A percentile compares a stretch with the other conserved stretches of the same genome.
phyloP scores from a whole-genome alignment of 2,113 vertebrate species.

The Lamprotornis superbus region DNA sequence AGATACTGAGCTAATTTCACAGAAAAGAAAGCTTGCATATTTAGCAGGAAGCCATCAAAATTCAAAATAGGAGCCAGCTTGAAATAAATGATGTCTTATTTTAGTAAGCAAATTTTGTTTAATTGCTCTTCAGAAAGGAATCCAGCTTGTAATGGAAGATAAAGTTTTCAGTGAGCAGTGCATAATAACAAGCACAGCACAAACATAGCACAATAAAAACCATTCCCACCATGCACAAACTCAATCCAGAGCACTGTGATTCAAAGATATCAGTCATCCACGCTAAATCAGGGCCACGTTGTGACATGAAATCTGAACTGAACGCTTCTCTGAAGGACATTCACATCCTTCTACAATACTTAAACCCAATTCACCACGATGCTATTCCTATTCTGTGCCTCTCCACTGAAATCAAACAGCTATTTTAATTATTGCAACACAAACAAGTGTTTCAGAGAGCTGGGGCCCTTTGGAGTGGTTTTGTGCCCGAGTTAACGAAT shows the following conservation, averaged over 20 bases:
- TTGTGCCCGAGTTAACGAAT: not conserved
- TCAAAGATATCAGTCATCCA: not conserved
- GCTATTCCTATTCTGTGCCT: not conserved
- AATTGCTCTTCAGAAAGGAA: conserved; percentile 47
- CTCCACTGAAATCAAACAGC: not conserved
- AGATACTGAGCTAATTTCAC: conserved; percentile 22
- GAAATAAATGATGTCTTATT: conserved; percentile 52
- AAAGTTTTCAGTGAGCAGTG: conserved; percentile 34
- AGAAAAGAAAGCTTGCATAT: conserved; percentile 43
- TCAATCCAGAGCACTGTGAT: not conserved
- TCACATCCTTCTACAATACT: not conserved
- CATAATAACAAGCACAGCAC: not conserved
- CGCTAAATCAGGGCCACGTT: not conserved
- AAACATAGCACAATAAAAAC: not conserved
- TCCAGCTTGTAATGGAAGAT: conserved; percentile 36
- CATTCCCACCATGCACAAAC: not conserved
- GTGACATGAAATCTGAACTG: not conserved
- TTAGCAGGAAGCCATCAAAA: conserved; percentile 49
- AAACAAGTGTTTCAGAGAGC: not conserved
- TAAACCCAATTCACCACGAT: not conserved
- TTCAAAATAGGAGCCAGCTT: conserved; percentile 47
- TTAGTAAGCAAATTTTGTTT: conserved; percentile 33
- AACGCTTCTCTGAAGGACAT: not conserved
- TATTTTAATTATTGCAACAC: not conserved
- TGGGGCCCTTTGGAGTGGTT: not conserved